Conservation (phyloP, 2,888 invertebrate genomes). For the Eilema caniola region DNA sequence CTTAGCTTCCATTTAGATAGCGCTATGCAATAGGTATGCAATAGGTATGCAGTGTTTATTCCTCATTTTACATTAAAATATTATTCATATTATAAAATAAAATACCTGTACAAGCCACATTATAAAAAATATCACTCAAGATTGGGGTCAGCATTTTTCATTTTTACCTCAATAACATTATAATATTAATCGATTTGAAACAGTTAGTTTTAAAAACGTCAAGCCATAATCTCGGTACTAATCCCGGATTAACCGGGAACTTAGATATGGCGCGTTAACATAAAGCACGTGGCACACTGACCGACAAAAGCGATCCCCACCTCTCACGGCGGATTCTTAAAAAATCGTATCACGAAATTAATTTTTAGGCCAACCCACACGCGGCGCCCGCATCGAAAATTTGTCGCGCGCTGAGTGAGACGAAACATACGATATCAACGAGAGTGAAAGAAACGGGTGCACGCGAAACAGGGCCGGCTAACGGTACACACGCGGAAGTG, state of each 20-base stretch:
- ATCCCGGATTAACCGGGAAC: constrained; percentile 28
- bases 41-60: too few relatives aligned
- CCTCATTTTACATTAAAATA: too few relatives aligned
- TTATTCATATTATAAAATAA: too few relatives aligned
- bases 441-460: constrained; percentile 82
- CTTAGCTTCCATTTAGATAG: too few relatives aligned
- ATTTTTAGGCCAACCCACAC: constrained; percentile 85
- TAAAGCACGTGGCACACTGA: constrained; percentile 71
- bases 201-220: background rate
- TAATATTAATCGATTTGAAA: background rate
- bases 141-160: background rate
- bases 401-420: constrained; percentile 82
- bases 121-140: background rate
- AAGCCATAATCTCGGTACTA: constrained; percentile 16
- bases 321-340: constrained; percentile 63
- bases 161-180: background rate
- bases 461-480: constrained; percentile 81
- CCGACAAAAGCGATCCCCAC: constrained; percentile 62
- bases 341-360: constrained; percentile 83
- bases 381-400: constrained; percentile 84
- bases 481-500: constrained; percentile 85
- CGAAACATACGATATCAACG: constrained; percentile 65
- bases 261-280: constrained; percentile 44
- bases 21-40: too few relatives aligned
- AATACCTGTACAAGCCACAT: background rate